phyloP scores from a whole-genome alignment of 2,888 invertebrate species.

The Eurois occulta region DNA sequence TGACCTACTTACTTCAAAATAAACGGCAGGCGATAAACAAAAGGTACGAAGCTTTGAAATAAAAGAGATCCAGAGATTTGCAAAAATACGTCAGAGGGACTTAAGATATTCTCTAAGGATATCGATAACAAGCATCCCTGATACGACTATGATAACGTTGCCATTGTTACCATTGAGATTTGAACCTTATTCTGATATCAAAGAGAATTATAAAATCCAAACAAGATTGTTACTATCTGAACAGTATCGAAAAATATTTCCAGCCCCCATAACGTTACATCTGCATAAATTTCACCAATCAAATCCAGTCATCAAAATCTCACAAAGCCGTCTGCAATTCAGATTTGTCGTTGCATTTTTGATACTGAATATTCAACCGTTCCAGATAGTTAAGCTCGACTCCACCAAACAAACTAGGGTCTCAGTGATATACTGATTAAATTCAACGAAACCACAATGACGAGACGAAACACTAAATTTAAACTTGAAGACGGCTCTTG shows the following conservation, averaged over 20 bases:
- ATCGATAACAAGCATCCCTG: conserved; percentile 31
- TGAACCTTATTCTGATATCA: conserved; percentile 28
- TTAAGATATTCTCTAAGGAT: conserved; percentile 28
- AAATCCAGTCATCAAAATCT: conserved; percentile 47
- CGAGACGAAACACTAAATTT: conserved; percentile 73
- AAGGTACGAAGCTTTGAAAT: conserved; percentile 20
- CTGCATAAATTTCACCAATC: conserved; percentile 57
- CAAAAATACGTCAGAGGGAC: conserved; percentile 23
- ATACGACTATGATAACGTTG: conserved; percentile 33
- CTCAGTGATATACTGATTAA: conserved; percentile 67
- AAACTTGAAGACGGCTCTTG: conserved; percentile 71
- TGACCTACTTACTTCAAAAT: conserved; percentile 26
- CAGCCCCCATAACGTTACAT: conserved; percentile 43
- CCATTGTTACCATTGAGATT: conserved; percentile 25
- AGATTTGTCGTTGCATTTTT: conserved; percentile 45
- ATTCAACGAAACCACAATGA: conserved; percentile 69
- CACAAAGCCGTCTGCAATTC: conserved; percentile 49
- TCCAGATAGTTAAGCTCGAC: conserved; percentile 34
- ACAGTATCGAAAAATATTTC: conserved; percentile 53
- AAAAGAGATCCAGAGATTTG: conserved; percentile 11
- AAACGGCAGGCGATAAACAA: conserved; percentile 24
- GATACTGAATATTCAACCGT: conserved; percentile 37
- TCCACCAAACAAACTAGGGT: conserved; percentile 49
- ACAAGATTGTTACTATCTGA: conserved; percentile 27
- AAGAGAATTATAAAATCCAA: conserved; percentile 42